These are phyloP conservation scores for Fragum sueziense DNA, from an alignment of 2,888 invertebrate species.

Conservation along the genomic window DNA sequence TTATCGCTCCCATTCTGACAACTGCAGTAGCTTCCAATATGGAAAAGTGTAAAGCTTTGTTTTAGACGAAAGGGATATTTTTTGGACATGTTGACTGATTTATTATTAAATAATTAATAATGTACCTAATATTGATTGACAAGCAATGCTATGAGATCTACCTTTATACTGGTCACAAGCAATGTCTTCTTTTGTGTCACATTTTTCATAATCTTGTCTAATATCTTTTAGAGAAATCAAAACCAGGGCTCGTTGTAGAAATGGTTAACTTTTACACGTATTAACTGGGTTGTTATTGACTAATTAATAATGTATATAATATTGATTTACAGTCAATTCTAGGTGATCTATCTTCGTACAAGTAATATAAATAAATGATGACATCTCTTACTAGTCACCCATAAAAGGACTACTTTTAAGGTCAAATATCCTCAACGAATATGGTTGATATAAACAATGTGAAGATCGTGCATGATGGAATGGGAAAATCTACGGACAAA, in stretches of 20 bases:
- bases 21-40: no score
- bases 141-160: background rate
- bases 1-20: no score
- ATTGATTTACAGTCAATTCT: background rate
- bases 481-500: no score
- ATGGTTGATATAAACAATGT: no score
- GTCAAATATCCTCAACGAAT: no score
- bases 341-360: background rate
- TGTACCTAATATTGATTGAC: background rate
- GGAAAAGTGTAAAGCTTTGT: background rate
- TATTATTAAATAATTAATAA: background rate
- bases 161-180: background rate
- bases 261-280: background rate
- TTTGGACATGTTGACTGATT: background rate
- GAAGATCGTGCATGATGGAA: no score
- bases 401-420: no score
- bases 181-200: no score
- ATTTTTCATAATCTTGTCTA: no score
- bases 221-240: no score
- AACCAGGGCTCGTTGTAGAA: no score
- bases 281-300: background rate
- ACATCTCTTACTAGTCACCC: no score
- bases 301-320: background rate
- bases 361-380: background rate
- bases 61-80: background rate